Evolutionary conservation across 1,140 invertebrate species (phyloP), one percentile per base, ranked within the genome.

Genomic region (Drosophila miranda): DNA sequence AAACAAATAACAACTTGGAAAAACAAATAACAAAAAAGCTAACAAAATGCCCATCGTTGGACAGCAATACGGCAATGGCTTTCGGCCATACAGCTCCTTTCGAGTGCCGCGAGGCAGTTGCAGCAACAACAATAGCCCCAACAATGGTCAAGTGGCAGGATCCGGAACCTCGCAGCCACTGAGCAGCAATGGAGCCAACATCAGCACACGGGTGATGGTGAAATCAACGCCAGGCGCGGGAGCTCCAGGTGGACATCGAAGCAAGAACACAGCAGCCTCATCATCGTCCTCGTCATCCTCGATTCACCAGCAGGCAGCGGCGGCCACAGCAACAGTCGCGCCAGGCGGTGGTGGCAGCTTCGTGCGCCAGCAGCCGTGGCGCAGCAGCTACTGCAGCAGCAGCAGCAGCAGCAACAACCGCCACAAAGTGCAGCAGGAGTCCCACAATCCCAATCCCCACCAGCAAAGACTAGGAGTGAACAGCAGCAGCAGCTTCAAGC

Each of bases 31-130:
- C 34, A 43, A 43, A 45, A 61, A 26, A 54, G 60, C 70, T 60
- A 67, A 77, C 61, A 89, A 90, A 91, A 91, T 91, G 90, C 87
- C 90, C 53, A 78, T 90, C 60, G 78, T 89, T 34, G 88, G 90
- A 70, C 86, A 90, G 73, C 88, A 90, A 58, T 86, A 88, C 45
- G 76, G 80, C 38, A 86, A 77, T 49, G 80, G 82, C 56, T 86
- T 81, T 55, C 73, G 90, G 69, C 90, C 90, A 21, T 91, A 91
- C 19, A 91, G 90, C 75, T 91, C 90, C 48, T 91, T 91, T 77
- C 76, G 90, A 75, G 78, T 89, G 60, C 64, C 81, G 28, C 78
- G 89, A 43, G 62, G 75, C 68, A 86, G 77, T 78, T 78, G 79
- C 45, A 46, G 21, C 48, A 56, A 41, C 58, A 56, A 43, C 30